These are phyloP conservation scores for Zaprionus capensis DNA, from an alignment of 1,140 invertebrate genomes.

Conservation along the genomic window DNA sequence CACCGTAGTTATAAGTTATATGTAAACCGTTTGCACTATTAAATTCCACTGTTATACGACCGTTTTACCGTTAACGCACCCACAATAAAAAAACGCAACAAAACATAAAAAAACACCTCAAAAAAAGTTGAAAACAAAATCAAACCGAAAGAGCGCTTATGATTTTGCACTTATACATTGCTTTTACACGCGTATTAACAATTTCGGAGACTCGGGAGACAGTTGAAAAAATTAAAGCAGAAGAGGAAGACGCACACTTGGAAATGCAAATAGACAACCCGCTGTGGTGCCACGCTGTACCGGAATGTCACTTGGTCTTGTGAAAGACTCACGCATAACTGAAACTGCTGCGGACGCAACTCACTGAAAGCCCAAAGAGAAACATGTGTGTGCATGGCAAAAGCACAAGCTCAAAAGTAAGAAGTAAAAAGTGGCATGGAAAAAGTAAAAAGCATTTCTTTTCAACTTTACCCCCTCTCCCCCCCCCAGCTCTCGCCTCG, in stretches of 20 bases:
- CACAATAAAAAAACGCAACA: conserved; percentile 22
- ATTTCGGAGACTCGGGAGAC: conserved; percentile 2
- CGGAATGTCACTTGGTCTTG: conserved; percentile 76
- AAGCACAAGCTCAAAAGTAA: conserved; percentile 15
- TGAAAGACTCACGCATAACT: conserved; percentile 82
- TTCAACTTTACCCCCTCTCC: background rate
- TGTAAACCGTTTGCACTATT: conserved; percentile 29
- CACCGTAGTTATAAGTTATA: background rate
- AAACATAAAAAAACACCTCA: conserved; percentile 6
- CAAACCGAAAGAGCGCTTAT: conserved; percentile 7
- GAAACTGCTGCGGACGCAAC: conserved; percentile 42
- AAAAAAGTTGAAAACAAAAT: conserved; percentile 50
- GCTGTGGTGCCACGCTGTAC: background rate
- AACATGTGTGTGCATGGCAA: conserved; percentile 18
- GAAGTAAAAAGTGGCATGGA: conserved; percentile 43
- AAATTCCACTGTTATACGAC: conserved; percentile 39
- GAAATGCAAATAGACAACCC: conserved; percentile 36
- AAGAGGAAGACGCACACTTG: conserved; percentile 32
- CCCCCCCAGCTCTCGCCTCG: background rate
- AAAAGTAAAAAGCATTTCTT: conserved; percentile 34
- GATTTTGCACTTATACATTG: conserved; percentile 17
- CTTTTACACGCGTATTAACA: conserved; percentile 37
- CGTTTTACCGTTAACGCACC: conserved; percentile 32
- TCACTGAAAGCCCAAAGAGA: conserved; percentile 24
- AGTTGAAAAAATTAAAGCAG: background rate